These are phyloP conservation scores for Hylaeus anthracinus DNA, from an alignment of 1,140 invertebrate genomes.

Conservation along the genomic window DNA sequence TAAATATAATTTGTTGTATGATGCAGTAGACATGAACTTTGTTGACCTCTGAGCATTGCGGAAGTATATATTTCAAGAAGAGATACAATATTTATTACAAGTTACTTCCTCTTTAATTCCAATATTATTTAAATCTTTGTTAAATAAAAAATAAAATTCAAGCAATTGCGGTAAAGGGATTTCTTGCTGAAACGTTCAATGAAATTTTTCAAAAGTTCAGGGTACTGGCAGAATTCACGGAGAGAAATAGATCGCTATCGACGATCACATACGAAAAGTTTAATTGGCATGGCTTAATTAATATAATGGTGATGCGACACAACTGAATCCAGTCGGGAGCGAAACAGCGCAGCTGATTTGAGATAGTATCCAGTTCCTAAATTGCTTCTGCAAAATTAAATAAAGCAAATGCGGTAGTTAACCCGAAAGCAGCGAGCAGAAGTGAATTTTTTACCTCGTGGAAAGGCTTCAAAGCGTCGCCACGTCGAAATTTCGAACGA, in stretches of 20 bases:
- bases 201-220: too few relatives aligned
- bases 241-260: not conserved
- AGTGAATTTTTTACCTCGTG: not conserved
- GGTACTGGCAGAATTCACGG: not conserved
- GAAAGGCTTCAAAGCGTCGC: not conserved
- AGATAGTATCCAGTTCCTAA: slow-evolving; percentile 19
- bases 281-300: slow-evolving; percentile 34
- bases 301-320: slow-evolving; percentile 12
- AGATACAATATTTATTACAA: too few relatives aligned
- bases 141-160: too few relatives aligned
- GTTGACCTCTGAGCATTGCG: too few relatives aligned
- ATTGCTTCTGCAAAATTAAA: slow-evolving; percentile 27
- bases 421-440: not conserved
- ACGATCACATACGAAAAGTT: not conserved
- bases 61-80: too few relatives aligned
- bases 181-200: too few relatives aligned
- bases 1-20: not conserved
- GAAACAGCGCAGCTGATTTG: slow-evolving; percentile 10
- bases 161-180: too few relatives aligned
- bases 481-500: not conserved
- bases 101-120: too few relatives aligned
- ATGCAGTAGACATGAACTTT: too few relatives aligned
- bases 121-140: too few relatives aligned
- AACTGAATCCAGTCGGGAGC: not conserved
- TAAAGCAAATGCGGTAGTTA: not conserved